Evolutionary conservation across 2,888 invertebrate species (phyloP).

Genomic region (Papilio protenor): DNA sequence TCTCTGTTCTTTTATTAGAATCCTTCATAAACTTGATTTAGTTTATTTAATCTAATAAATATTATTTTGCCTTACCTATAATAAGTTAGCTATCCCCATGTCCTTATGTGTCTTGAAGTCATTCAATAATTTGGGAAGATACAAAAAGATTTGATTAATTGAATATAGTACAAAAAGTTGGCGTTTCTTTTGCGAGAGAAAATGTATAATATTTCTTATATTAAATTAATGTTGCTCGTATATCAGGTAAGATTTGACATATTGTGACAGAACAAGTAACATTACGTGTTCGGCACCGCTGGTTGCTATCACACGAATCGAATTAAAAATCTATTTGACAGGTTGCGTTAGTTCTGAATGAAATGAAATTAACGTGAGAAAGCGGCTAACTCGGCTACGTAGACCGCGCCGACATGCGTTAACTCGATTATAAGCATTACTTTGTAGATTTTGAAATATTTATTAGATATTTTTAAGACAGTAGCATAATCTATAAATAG

Average conservation of each 20-base stretch:
- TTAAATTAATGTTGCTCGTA: neutral
- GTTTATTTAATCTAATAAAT: neutral
- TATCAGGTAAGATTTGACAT: constrained; percentile 10
- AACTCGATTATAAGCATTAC: constrained; percentile 13
- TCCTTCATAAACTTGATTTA: neutral
- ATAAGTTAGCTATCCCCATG: too few relatives aligned
- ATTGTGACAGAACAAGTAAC: constrained; percentile 18
- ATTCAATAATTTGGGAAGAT: neutral
- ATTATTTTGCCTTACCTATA: neutral
- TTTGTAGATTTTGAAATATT: neutral
- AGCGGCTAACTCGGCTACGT: neutral
- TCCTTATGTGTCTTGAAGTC: too few relatives aligned
- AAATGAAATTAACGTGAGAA: constrained; percentile 31
- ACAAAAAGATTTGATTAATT: neutral
- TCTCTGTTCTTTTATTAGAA: constrained; percentile 12
- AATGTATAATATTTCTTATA: neutral
- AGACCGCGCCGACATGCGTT: constrained; percentile 14
- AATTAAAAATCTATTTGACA: constrained; percentile 31
- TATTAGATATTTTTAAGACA: neutral
- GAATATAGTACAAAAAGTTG: neutral
- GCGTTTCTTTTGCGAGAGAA: neutral
- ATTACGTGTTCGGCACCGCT: constrained; percentile 15
- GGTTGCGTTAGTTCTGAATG: constrained; percentile 27
- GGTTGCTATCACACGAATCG: constrained; percentile 23
- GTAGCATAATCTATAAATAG: neutral